phyloP scores from a whole-genome alignment of 2,113 vertebrate genomes.

The Salvelinus fontinalis region DNA sequence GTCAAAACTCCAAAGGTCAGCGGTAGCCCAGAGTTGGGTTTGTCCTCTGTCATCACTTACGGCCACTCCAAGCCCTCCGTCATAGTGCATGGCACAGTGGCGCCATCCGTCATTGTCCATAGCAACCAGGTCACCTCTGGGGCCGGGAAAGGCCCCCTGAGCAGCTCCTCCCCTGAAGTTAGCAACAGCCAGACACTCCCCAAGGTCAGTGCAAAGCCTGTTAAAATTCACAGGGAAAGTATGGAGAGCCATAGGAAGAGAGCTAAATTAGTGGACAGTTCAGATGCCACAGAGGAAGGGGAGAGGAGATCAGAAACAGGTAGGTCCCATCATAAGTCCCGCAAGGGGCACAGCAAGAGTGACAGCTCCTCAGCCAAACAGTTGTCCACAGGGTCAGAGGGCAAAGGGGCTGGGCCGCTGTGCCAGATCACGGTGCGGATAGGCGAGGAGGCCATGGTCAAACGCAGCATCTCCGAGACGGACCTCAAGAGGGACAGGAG shows the following conservation, averaged over 20 bases:
- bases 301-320: slow-evolving; percentile 56
- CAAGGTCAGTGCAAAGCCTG: slow-evolving; percentile 62
- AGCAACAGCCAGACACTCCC: slow-evolving; percentile 58
- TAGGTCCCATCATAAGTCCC: slow-evolving; percentile 59
- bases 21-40: slow-evolving; percentile 48
- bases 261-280: slow-evolving; percentile 54
- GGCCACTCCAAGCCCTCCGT: slow-evolving; percentile 84
- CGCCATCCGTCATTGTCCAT: slow-evolving; percentile 72
- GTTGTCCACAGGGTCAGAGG: slow-evolving; percentile 67
- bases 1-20: slow-evolving; percentile 59
- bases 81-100: slow-evolving; percentile 81
- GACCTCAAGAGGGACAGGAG: slow-evolving; percentile 83
- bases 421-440: slow-evolving; percentile 93
- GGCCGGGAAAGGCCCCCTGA: slow-evolving; percentile 72
- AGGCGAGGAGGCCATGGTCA: slow-evolving; percentile 89
- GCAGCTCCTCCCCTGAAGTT: slow-evolving; percentile 51
- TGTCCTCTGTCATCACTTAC: slow-evolving; percentile 83
- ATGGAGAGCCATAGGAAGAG: slow-evolving; percentile 60
- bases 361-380: slow-evolving; percentile 79
- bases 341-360: slow-evolving; percentile 58
- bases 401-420: slow-evolving; percentile 78
- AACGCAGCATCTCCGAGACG: slow-evolving; percentile 88
- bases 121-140: slow-evolving; percentile 73
- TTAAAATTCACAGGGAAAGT: slow-evolving; percentile 71
- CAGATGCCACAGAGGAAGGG: slow-evolving; percentile 56